Evolutionary conservation across 2,797 vertebrate species (phyloP).

Genomic region (Pelobates cultripes): DNA sequence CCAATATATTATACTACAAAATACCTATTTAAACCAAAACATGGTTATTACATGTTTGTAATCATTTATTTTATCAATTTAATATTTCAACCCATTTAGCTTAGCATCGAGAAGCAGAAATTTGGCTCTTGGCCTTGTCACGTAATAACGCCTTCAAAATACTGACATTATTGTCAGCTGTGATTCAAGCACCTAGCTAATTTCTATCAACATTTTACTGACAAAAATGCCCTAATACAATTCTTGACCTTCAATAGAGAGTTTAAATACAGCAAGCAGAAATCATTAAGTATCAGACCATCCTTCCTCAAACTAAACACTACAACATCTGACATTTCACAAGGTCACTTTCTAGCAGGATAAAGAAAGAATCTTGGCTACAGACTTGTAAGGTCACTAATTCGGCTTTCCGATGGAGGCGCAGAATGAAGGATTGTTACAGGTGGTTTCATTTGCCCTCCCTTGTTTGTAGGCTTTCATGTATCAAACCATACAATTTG

Average conservation of each 20-base stretch:
- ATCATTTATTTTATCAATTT: too few relatives aligned
- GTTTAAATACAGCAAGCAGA: constrained; percentile 70
- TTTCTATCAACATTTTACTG: constrained; percentile 71
- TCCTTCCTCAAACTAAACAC: constrained; percentile 66
- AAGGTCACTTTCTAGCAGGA: constrained; percentile 63
- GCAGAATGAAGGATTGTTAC: constrained; percentile 41
- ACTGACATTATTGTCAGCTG: constrained; percentile 69
- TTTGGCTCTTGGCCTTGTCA: constrained; percentile 45
- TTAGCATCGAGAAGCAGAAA: not conserved
- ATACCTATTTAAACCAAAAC: too few relatives aligned
- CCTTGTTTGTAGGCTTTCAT: constrained; percentile 20
- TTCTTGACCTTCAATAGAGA: constrained; percentile 67
- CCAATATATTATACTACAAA: too few relatives aligned
- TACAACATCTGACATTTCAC: constrained; percentile 72
- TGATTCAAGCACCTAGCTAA: constrained; percentile 65
- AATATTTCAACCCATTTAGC: too few relatives aligned
- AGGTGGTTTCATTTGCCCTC: constrained; percentile 50
- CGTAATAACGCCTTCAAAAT: constrained; percentile 54
- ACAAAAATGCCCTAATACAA: constrained; percentile 70
- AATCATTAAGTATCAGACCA: constrained; percentile 69
- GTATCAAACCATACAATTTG: not conserved
- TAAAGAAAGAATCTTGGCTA: constrained; percentile 55
- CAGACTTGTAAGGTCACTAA: constrained; percentile 57
- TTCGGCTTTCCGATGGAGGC: constrained; percentile 46
- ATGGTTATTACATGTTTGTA: too few relatives aligned